Conservation (phyloP, 1,140 invertebrate species). For the Oedothorax gibbosus region DNA sequence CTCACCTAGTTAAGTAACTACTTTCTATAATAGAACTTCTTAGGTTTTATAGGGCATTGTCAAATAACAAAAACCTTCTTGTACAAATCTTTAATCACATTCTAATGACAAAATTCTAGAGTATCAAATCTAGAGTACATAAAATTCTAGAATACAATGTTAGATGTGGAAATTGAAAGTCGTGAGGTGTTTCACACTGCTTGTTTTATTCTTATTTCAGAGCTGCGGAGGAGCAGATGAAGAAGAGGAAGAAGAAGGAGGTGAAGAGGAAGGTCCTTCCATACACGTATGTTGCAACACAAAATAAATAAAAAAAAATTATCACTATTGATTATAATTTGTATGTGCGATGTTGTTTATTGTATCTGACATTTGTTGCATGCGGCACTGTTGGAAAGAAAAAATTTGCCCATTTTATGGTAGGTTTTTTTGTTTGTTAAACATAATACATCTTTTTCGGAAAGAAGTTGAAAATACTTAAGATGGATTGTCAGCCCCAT, state of each 20-base stretch:
- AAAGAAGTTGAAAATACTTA: neutral
- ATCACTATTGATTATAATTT: neutral
- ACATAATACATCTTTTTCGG: neutral
- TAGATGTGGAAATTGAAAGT: no score
- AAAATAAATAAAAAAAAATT: neutral
- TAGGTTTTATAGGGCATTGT: no score
- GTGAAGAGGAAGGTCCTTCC: slow-evolving; percentile 88
- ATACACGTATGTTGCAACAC: slow-evolving; percentile 83
- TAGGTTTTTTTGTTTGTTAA: slow-evolving; percentile 11
- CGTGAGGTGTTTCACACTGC: neutral
- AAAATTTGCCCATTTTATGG: slow-evolving; percentile 59
- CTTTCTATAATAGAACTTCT: no score
- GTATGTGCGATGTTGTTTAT: slow-evolving; percentile 32
- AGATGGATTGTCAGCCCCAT: no score
- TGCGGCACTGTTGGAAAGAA: slow-evolving; percentile 58
- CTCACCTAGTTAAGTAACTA: no score
- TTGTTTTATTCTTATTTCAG: slow-evolving; percentile 61
- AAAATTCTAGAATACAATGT: no score
- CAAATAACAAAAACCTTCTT: no score
- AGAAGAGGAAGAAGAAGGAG: slow-evolving; percentile 79
- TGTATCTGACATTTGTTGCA: slow-evolving; percentile 48
- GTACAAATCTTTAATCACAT: no score
- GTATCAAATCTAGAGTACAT: no score
- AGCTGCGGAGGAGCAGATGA: slow-evolving; percentile 97
- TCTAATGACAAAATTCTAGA: no score